phyloP scores from a whole-genome alignment of 1,140 invertebrate species.

The Drosophila arizonae region DNA sequence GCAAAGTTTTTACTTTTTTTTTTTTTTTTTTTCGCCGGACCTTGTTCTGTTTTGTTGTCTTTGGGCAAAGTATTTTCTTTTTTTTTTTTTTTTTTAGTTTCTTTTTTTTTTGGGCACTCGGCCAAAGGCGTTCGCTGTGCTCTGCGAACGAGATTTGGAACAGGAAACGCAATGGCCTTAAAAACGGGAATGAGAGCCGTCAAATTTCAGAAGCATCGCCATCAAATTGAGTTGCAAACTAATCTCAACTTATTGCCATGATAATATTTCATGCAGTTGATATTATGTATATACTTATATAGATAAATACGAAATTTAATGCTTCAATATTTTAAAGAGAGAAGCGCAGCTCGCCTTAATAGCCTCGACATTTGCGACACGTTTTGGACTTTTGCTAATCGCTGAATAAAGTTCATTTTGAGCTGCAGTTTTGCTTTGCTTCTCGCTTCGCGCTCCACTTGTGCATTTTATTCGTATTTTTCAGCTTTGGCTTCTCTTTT shows the following conservation, averaged over 20 bases:
- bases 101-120: conserved; percentile 29
- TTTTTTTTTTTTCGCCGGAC: background rate
- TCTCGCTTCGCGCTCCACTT: background rate
- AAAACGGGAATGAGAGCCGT: background rate
- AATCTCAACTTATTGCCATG: conserved; percentile 4
- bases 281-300: background rate
- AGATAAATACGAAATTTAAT: conserved; percentile 1
- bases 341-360: background rate
- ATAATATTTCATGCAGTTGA: conserved; percentile 8
- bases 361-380: background rate
- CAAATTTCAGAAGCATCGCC: conserved; percentile 1
- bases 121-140: conserved; percentile 24
- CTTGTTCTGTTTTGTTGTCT: conserved; percentile 16
- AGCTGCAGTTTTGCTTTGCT: background rate
- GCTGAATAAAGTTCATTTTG: too few relatives aligned
- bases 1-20: conserved; percentile 15
- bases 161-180: background rate
- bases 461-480: too few relatives aligned
- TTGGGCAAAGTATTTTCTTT: conserved; percentile 6
- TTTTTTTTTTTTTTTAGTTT: conserved; percentile 2
- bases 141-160: background rate
- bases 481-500: background rate
- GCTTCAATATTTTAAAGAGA: background rate
- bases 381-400: too few relatives aligned
- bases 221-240: conserved; percentile 6